Percentiles rank a stretch among this genome's conserved stretches.
Evolutionary conservation across 2,113 vertebrate species (phyloP).

Genomic region (Machaerirhynchus nigripectus): DNA sequence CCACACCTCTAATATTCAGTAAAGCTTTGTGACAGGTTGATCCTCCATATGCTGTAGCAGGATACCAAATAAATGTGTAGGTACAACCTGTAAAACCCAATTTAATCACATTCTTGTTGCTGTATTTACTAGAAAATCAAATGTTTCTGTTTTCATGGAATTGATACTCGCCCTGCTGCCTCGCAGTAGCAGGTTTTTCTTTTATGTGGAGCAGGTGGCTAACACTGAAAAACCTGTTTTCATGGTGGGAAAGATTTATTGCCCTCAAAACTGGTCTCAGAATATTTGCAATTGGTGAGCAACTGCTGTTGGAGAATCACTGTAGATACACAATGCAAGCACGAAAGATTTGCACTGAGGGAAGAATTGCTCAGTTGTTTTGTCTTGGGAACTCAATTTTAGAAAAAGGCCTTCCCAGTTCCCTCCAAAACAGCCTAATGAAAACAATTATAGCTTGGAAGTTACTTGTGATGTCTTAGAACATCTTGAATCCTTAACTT

Average conservation of each 20-base stretch:
- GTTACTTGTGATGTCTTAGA: neutral
- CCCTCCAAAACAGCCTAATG: neutral
- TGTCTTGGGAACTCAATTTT: neutral
- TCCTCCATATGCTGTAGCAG: neutral
- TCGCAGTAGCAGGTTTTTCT: neutral
- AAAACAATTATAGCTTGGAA: neutral
- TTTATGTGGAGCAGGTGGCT: slow-evolving; percentile 60
- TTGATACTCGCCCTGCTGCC: neutral
- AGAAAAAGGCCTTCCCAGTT: neutral
- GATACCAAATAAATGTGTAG: neutral
- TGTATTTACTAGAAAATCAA: slow-evolving; percentile 9
- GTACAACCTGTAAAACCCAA: neutral
- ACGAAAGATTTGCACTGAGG: neutral
- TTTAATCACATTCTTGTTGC: neutral
- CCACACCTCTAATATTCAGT: neutral
- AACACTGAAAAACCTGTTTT: slow-evolving; percentile 8
- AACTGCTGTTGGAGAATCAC: neutral
- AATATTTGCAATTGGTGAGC: neutral
- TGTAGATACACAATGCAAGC: neutral
- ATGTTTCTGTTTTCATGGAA: neutral
- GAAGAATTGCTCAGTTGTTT: neutral
- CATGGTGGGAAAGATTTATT: slow-evolving; percentile 24
- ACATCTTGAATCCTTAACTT: neutral
- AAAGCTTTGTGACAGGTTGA: neutral
- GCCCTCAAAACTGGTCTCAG: neutral